Conservation (phyloP, 2,113 vertebrate species). For the Tringa solitaria region DNA sequence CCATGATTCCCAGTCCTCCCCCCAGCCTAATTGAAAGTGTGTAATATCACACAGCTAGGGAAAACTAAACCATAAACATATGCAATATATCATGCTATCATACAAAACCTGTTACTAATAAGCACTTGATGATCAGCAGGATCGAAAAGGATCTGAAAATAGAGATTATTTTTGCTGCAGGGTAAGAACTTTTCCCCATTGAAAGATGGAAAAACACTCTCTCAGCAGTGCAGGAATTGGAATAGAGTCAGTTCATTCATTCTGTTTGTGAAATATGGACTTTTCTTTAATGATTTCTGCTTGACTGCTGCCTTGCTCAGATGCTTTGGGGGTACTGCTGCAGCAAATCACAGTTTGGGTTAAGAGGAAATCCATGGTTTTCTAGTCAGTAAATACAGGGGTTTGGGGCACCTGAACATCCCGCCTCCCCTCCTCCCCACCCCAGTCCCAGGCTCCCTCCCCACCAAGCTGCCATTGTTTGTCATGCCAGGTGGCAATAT, state of each 20-base stretch:
- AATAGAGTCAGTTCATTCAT: slow-evolving; percentile 39
- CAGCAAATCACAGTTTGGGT: neutral
- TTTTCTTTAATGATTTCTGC: slow-evolving; percentile 54
- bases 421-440: too few species aligned
- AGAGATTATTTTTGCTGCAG: slow-evolving; percentile 42
- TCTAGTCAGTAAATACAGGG: neutral
- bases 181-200: slow-evolving; percentile 2
- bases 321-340: neutral
- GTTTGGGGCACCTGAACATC: neutral
- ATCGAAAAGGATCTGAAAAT: slow-evolving; percentile 62
- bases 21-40: slow-evolving; percentile 77
- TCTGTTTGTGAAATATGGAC: slow-evolving; percentile 46
- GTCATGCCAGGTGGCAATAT: neutral
- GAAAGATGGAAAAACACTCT: slow-evolving; percentile 15
- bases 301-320: slow-evolving; percentile 33
- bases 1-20: slow-evolving; percentile 73
- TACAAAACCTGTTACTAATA: slow-evolving; percentile 67
- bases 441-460: neutral
- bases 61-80: slow-evolving; percentile 79
- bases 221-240: slow-evolving; percentile 44
- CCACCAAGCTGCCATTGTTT: neutral
- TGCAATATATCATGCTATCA: slow-evolving; percentile 70
- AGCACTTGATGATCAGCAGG: slow-evolving; percentile 55
- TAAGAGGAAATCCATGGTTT: slow-evolving; percentile 7
- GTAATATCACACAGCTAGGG: slow-evolving; percentile 77